Evolutionary conservation across 2,113 vertebrate species (phyloP), one percentile per base, ranked within the genome.

Genomic region (Salvelinus namaycush): DNA sequence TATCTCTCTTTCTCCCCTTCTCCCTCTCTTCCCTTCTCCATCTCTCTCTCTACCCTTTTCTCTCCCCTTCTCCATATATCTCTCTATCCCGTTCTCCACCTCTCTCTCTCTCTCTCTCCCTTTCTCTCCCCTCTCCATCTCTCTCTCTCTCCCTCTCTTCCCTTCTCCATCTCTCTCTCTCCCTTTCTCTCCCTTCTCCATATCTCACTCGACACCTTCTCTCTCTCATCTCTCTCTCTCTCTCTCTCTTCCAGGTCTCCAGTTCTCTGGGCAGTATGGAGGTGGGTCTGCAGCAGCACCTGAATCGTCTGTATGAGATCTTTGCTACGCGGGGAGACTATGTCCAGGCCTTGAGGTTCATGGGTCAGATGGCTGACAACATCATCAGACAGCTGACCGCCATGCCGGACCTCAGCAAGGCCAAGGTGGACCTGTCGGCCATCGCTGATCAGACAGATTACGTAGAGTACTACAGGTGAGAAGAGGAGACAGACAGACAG

Each of bases 401-500:
- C 67, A 87, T 98, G 87, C 97, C 97, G 0, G 85, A 88, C 79
- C 93, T 97, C 90, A 86, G 3, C 48, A 87, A 86, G 4, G 77
- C 91, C 79, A 94, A 93, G 0, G 6, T 89, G 0, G 79, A 95
- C 83, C 89, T 98, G 87, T 92, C 93, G 0, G 16, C 51, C 48
- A 84, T 95, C 5, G 92, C 95, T 0, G 51, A 88, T 48, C 84
- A 93, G 62, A 87, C 92, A 0, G 86, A 89, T 80, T 91, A 85
- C 1, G 24, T 94, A 1, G 98, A 98, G 84, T 94, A 97, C 81
- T 98, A 97, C 88, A 95, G 97, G 97, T 98, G 86, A 89, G 64
- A 66, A 27, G 75, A 70, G 22, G 22, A 70, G 2, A 72, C 27
- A 60, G 39, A 1, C 39, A 39, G 31, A 5, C 1, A 34, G 31